These are phyloP conservation scores for Apteryx mantelli DNA, from an alignment of 2,113 vertebrate genomes.

Conservation along the genomic window DNA sequence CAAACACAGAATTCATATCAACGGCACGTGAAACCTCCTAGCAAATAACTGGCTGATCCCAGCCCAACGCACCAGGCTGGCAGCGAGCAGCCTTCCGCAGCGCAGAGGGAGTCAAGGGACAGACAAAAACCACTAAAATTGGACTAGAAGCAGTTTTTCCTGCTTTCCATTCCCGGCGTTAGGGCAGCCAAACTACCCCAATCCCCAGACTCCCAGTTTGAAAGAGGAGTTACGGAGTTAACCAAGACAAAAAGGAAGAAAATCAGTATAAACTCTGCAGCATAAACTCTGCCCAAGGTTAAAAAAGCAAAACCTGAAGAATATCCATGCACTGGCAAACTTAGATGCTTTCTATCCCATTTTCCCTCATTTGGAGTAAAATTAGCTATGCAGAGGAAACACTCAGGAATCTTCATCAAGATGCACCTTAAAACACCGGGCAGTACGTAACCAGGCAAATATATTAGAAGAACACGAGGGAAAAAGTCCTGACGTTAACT, in stretches of 20 bases:
- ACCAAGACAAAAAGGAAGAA: not conserved
- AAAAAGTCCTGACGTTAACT: not conserved
- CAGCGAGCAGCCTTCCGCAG: not conserved
- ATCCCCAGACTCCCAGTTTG: not conserved
- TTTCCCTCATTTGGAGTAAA: rapidly evolving
- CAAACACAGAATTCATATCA: rapidly evolving
- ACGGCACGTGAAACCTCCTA: rapidly evolving
- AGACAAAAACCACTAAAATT: rapidly evolving
- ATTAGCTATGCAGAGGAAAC: rapidly evolving
- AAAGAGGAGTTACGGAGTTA: rapidly evolving
- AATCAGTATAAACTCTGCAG: not conserved
- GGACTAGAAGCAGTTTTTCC: not conserved
- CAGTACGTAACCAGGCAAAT: rapidly evolving
- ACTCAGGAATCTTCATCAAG: not conserved
- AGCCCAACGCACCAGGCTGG: rapidly evolving
- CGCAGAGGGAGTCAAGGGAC: not conserved
- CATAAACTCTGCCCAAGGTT: not conserved
- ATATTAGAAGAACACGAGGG: not conserved
- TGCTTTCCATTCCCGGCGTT: not conserved
- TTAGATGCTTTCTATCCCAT: not conserved
- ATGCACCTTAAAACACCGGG: rapidly evolving
- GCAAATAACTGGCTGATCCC: rapidly evolving
- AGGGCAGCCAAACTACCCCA: rapidly evolving
- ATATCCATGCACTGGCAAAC: not conserved
- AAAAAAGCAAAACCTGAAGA: not conserved